Percentiles rank a stretch among this genome's conserved stretches.
Evolutionary conservation across 2,113 vertebrate genomes (phyloP).

Genomic region (Corvus hawaiiensis): DNA sequence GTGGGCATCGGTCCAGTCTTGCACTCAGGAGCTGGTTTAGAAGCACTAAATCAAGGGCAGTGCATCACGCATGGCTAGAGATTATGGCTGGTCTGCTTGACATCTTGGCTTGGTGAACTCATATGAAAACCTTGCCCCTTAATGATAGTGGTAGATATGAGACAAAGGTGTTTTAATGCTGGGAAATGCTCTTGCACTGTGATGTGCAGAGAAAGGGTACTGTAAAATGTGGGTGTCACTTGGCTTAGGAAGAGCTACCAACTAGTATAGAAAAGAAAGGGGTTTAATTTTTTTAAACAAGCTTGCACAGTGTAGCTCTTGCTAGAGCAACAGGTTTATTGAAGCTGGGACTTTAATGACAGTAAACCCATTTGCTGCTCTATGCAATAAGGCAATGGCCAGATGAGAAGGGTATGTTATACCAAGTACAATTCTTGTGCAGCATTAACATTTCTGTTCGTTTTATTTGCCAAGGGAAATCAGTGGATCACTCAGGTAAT

Average conservation of each 20-base stretch:
- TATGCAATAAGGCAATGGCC: not conserved
- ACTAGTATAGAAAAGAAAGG: not conserved
- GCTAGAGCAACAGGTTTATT: not conserved
- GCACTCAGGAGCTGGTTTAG: not conserved
- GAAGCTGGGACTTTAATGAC: not conserved
- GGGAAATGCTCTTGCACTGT: not conserved
- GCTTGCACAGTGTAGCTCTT: not conserved
- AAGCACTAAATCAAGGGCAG: not conserved
- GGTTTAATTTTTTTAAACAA: not conserved
- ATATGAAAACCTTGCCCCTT: not conserved
- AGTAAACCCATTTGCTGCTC: not conserved
- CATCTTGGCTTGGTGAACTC: not conserved
- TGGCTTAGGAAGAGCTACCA: not conserved
- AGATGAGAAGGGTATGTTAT: not conserved
- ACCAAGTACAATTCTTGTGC: not conserved
- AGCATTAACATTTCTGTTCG: not conserved
- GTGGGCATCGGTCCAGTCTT: not conserved
- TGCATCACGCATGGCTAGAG: not conserved
- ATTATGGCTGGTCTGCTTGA: not conserved
- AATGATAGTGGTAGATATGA: not conserved
- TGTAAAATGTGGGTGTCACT: not conserved
- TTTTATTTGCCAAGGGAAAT: not conserved
- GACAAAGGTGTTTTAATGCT: not conserved
- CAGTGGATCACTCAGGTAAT: not conserved
- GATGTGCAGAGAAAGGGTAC: not conserved